A percentile compares a stretch with the other conserved stretches of the same genome.
Evolutionary conservation across 1,140 invertebrate species (phyloP).

Genomic region (Eciton burchellii): DNA sequence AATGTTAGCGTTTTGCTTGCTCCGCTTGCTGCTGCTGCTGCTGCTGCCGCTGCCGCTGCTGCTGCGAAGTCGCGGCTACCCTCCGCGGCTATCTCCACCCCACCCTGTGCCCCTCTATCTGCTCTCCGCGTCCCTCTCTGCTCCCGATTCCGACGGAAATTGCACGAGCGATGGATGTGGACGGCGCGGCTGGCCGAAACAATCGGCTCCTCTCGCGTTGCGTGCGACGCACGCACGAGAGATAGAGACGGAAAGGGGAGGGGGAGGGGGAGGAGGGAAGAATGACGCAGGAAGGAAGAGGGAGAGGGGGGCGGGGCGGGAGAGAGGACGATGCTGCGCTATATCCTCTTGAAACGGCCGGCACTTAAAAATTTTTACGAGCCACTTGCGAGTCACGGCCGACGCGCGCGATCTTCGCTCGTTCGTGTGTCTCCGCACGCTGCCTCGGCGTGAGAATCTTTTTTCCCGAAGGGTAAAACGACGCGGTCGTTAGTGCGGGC

Average conservation of each 20-base stretch:
- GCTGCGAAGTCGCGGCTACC: slow-evolving; percentile 43
- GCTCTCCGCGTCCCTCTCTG: too few relatives aligned
- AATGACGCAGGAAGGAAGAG: too few relatives aligned
- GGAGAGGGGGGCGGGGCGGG: too few relatives aligned
- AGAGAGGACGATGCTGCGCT: neutral
- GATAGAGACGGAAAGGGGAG: too few relatives aligned
- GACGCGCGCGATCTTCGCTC: neutral
- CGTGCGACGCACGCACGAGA: too few relatives aligned
- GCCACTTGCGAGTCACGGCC: slow-evolving; percentile 10
- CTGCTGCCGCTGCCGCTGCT: too few relatives aligned
- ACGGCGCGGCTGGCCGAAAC: neutral
- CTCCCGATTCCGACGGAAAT: too few relatives aligned
- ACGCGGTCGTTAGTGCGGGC: neutral
- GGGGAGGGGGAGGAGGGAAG: too few relatives aligned
- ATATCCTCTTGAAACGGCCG: slow-evolving; percentile 23
- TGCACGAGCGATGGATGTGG: too few relatives aligned
- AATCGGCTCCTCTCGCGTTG: neutral
- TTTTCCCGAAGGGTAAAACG: neutral
- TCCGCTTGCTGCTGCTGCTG: too few relatives aligned
- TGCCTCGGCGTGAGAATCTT: neutral
- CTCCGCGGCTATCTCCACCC: too few relatives aligned
- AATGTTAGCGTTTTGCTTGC: slow-evolving; percentile 65
- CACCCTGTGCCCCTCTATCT: neutral
- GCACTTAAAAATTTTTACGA: slow-evolving; percentile 38
- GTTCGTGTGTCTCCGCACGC: neutral